These are phyloP conservation scores for Callospermophilus lateralis DNA, from an alignment of 2,113 vertebrate genomes.

Conservation along the genomic window DNA sequence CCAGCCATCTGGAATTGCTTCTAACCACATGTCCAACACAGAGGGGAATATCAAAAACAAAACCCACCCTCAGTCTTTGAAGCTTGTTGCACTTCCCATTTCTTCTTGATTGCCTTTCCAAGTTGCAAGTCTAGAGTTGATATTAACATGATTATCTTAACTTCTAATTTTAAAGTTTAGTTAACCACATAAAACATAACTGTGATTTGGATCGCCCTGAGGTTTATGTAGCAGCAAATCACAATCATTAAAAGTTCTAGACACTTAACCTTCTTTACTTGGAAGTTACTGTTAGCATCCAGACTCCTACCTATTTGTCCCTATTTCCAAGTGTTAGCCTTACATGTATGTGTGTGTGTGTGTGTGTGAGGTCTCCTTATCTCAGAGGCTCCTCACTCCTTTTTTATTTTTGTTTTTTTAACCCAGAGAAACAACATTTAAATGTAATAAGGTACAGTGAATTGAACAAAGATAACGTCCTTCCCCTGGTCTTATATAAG, in stretches of 20 bases:
- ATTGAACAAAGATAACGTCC: slow-evolving; percentile 34
- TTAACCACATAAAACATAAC: slow-evolving; percentile 10
- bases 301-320: neutral
- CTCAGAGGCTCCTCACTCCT: neutral
- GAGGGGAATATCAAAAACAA: neutral
- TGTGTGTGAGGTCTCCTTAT: neutral
- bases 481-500: slow-evolving; percentile 56
- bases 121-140: neutral
- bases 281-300: neutral
- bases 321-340: slow-evolving; percentile 3
- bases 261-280: slow-evolving; percentile 4
- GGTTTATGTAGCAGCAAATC: neutral
- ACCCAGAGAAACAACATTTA: slow-evolving; percentile 51
- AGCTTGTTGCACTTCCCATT: slow-evolving; percentile 20
- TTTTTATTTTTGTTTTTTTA: neutral
- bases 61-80: neutral
- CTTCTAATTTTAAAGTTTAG: slow-evolving; percentile 55
- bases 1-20: slow-evolving; percentile 43
- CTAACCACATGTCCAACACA: neutral
- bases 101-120: slow-evolving; percentile 59
- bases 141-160: slow-evolving; percentile 31
- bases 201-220: slow-evolving; percentile 35
- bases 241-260: slow-evolving; percentile 41
- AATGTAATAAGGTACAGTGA: slow-evolving; percentile 18
- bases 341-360: neutral